Percentiles rank a stretch among this genome's conserved stretches.
Evolutionary conservation across 2,888 invertebrate genomes (phyloP).

Genomic region (Dendrolimus pini): DNA sequence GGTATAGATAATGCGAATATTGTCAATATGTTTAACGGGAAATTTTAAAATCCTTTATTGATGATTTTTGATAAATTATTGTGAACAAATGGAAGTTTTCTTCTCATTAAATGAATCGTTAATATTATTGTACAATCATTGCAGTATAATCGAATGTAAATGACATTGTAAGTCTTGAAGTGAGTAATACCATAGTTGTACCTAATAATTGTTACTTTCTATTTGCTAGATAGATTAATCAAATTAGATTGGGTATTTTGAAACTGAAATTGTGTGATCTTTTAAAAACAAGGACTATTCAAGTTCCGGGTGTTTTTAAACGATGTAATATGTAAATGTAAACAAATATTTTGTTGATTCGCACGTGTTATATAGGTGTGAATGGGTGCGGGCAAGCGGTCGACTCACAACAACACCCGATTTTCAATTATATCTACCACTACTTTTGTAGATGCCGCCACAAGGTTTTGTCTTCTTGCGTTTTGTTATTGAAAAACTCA

Average conservation of each 20-base stretch:
- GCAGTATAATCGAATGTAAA: constrained; percentile 61
- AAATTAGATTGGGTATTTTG: constrained; percentile 69
- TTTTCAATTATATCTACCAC: not conserved
- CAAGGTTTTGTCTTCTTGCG: too few relatives aligned
- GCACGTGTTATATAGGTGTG: constrained; percentile 8
- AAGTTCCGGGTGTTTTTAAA: constrained; percentile 29
- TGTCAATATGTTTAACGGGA: constrained; percentile 50
- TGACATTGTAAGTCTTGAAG: constrained; percentile 47
- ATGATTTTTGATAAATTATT: constrained; percentile 60
- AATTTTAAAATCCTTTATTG: constrained; percentile 43
- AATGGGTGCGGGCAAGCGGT: constrained; percentile 2
- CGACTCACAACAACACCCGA: not conserved
- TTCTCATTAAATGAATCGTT: constrained; percentile 61
- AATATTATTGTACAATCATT: constrained; percentile 60
- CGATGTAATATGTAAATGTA: too few relatives aligned
- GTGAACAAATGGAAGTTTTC: constrained; percentile 59
- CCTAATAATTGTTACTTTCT: constrained; percentile 72
- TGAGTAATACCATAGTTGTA: constrained; percentile 62
- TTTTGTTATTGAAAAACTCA: too few relatives aligned
- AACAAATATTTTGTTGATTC: not conserved
- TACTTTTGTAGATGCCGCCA: too few relatives aligned
- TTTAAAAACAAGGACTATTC: constrained; percentile 22
- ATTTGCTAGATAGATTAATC: constrained; percentile 76
- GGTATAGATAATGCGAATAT: constrained; percentile 55
- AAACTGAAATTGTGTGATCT: constrained; percentile 55